A percentile compares a stretch with the other conserved stretches of the same genome.
phyloP scores from a whole-genome alignment of 2,888 invertebrate species.

The Chrysina gloriosa region DNA sequence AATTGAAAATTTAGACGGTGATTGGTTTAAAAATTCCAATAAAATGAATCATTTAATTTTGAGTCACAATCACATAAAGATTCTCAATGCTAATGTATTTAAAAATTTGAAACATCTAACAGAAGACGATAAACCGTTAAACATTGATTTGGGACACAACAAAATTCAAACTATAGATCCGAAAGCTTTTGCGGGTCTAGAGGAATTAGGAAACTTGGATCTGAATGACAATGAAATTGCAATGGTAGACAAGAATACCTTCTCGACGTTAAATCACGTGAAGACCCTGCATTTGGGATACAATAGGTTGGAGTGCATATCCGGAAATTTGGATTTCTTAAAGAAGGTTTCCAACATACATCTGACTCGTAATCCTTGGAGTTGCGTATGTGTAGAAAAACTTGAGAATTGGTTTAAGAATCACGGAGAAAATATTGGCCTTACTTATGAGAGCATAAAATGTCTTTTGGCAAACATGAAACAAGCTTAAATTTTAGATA shows the following conservation, averaged over 20 bases:
- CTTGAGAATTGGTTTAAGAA: background rate
- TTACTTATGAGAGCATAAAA: background rate
- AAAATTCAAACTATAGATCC: slow-evolving; percentile 52
- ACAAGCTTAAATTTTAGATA: too few species aligned
- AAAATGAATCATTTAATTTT: slow-evolving; percentile 51
- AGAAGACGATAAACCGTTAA: slow-evolving; percentile 48
- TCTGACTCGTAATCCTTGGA: background rate
- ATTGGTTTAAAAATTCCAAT: slow-evolving; percentile 55
- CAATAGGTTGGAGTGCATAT: slow-evolving; percentile 28
- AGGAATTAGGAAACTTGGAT: slow-evolving; percentile 54
- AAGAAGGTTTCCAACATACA: background rate
- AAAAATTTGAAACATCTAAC: slow-evolving; percentile 52
- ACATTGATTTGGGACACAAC: slow-evolving; percentile 53
- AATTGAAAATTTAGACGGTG: slow-evolving; percentile 49
- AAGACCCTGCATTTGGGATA: background rate
- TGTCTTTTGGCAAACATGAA: background rate
- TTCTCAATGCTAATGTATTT: slow-evolving; percentile 51
- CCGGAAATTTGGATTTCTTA: background rate
- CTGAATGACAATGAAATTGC: slow-evolving; percentile 54
- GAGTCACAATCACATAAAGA: slow-evolving; percentile 52
- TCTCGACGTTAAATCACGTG: slow-evolving; percentile 13
- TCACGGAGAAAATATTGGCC: background rate
- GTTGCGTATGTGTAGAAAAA: background rate
- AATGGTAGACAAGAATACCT: slow-evolving; percentile 48
- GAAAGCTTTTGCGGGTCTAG: slow-evolving; percentile 53